Base-by-base conservation (phyloP, 2,888 invertebrate genomes). In the Tinea pellionella region DNA sequence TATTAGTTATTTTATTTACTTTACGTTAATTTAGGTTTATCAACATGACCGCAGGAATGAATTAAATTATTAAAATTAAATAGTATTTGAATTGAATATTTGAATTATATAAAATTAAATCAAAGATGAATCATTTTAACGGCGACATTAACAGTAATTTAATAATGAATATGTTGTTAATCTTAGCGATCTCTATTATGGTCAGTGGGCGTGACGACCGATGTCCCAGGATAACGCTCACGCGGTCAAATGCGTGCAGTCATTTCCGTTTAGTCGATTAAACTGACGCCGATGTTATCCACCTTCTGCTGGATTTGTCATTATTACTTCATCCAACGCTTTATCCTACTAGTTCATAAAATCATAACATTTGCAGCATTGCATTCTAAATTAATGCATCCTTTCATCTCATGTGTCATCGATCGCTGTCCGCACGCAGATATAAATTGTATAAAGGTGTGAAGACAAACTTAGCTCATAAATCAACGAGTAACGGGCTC, bases 401-500 rank as follows among this genome's bases (percentile, higher is more conserved):
- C 24, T 53, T 47, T 55, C n/a, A 57, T 30, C 57, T 57, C 15
- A 16, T 57, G 13, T 57, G 57, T 32, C 32, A 57, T 57, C 57
- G 69, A 65, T 66, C 64, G 65, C 64, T 62, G 63, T 66, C 61
- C 65, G 63, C 61, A 64, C 55, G 19, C 64, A 65, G 66, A 68
- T 75, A 70, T 75, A 69, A 75, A 74, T 75, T 66, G 67, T 65
- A 62, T n/a, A 9, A 57, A 15, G 57, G 57, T 32, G 57, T 32
- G 57, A 57, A 75, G 73, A 74, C 73, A 73, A 75, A 75, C 70
- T 74, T 70, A 69, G 63, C 62, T 67, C 64, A 78, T 83, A 80
- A 80, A 82, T 84, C 80, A 80, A 77, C 66, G 66, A 65, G 69
- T 69, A 68, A 61, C 37, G 72, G 73, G 67, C 69, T 68, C 73